Evolutionary conservation across 2,113 vertebrate species (phyloP), one percentile per base, ranked within the genome.

Genomic region (Hippocampus zosterae): DNA sequence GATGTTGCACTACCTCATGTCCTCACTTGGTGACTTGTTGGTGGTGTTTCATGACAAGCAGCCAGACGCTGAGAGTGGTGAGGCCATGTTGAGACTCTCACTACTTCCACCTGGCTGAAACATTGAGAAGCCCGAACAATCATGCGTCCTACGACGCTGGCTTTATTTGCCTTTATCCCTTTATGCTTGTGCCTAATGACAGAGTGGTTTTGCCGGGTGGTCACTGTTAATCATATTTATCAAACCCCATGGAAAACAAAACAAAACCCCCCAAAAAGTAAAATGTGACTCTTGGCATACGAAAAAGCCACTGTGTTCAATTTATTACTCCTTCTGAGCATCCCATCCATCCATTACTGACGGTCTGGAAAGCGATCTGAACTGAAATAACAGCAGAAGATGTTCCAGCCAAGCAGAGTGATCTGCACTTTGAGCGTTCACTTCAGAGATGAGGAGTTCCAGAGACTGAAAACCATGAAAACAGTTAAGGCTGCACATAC

Each of bases 1-100:
- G 91, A 92, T 90, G 88, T 84, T 85, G 76, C 1, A 37, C 71
- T 77, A 75, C 56, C 69, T 59, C 11, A 75, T 68, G 77, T 42
- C 68, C 67, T 76, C 63, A 48, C 69, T 80, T n/a, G n/a, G n/a
- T n/a, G n/a, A n/a, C n/a, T 80, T 71, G 79, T 76, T 37, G 67
- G 73, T 72, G 71, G 71, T 68, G 74, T 74, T 78, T 85, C 55
- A 12, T 77, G 75, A 81, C 59, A 60, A 63, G 52, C 60, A 46
- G 81, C 75, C 78, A 87, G 65, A 73, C 79, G 80, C 77, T 67
- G 29, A 77, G 72, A 68, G 52, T 70, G 59, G 62, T 71, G 61
- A 64, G 29, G 69, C 66, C 80, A 61, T 60, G 57, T 67, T 69
- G 74, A 73, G 65, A 77, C 68, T 72, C 74, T 84, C 53, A 74